Evolutionary conservation across 1,140 invertebrate species (phyloP), one percentile per base, ranked within the genome.

Genomic region (Achroia grisella): DNA sequence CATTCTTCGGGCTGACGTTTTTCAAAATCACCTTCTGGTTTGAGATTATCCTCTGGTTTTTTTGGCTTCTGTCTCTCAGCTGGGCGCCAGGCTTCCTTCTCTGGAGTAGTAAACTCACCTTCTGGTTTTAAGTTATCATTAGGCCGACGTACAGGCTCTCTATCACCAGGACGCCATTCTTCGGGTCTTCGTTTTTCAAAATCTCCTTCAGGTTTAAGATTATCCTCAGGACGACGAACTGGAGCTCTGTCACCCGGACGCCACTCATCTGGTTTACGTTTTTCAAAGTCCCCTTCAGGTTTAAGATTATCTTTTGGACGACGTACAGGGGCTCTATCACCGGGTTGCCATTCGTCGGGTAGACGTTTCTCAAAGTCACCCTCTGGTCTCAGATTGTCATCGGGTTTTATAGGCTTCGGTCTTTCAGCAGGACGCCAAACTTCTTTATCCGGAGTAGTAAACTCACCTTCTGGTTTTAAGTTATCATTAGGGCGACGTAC

Each of bases 251-350:
- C 89, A 1, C 87, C 89, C 71, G 81, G 30, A 78, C 69, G 50
- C 82, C 84, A 73, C 74, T 89, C 62, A 87, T 89, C 60, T 84
- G 87, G 44, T 62, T 72, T 23, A 75, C 84, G 33, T 56, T 72
- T 52, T 63, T 76, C 82, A 59, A 91, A 90, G 0, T 90, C 88
- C 10, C 91, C 91, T 75, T 90, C 90, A 44, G 88, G 89, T 27
- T 69, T 77, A 10, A 92, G 65, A 62, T 90, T 89, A 55, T 91
- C 89, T 41, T 84, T 60, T 4, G 88, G 89, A 60, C 85, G 89
- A 36, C 83, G 87, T 82, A 89, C 62, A 71, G 80, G 13, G 75
- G 89, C 81, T 88, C 90, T 56, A 89, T 87, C 44, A 70, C 88
- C 49, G 88, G 78, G 81, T 88, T 90, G 65, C 90, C 90, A 58